A percentile compares a stretch with the other conserved stretches of the same genome.
These are phyloP conservation scores for Mesembrinibis cayennensis DNA, from an alignment of 2,113 vertebrate species.

Conservation along the genomic window DNA sequence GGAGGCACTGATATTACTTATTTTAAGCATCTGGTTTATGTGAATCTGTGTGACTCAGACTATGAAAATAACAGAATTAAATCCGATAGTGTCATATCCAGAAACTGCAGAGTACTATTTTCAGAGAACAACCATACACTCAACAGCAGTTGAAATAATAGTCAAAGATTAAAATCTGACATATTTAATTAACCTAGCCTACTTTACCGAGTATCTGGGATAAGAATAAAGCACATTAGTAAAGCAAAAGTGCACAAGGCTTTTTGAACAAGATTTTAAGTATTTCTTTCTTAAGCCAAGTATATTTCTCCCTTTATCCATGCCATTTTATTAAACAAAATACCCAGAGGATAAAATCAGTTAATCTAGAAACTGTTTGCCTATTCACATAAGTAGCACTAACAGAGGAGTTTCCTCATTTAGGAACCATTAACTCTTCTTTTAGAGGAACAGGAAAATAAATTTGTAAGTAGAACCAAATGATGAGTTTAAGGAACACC, in stretches of 20 bases:
- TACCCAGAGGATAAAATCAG: neutral
- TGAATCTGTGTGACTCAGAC: neutral
- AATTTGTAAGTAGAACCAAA: neutral
- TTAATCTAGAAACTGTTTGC: neutral
- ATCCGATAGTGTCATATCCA: neutral
- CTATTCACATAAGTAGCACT: neutral
- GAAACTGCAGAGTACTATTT: neutral
- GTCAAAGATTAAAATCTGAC: neutral
- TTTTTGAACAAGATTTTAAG: neutral
- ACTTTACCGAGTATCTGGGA: neutral
- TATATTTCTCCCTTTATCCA: neutral
- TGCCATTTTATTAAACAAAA: neutral
- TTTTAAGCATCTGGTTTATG: neutral
- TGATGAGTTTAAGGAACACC: neutral
- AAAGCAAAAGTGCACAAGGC: neutral
- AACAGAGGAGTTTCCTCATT: neutral
- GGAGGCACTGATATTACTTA: neutral
- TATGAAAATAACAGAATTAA: neutral
- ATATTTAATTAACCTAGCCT: neutral
- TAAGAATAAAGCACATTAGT: neutral
- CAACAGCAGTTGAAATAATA: neutral
- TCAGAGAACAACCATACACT: neutral
- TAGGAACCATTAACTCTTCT: neutral
- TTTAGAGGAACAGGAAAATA: neutral
- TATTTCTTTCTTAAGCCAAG: neutral